Conservation (phyloP, 2,797 vertebrate genomes). For the Neosilurus mollespiculum region DNA sequence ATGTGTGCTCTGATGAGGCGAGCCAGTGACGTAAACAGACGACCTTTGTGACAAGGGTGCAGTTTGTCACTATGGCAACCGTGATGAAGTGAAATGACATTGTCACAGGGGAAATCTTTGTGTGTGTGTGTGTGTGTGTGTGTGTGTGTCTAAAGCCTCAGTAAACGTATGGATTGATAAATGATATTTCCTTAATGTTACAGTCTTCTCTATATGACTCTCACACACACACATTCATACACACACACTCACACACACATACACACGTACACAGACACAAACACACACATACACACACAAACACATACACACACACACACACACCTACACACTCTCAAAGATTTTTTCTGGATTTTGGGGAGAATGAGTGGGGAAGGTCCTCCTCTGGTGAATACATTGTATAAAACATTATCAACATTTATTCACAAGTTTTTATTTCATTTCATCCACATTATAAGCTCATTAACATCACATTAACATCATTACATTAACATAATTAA, state of each 20-base stretch:
- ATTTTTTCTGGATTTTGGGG: too few species aligned
- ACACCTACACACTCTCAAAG: too few species aligned
- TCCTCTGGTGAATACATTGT: too few species aligned
- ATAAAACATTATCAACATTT: too few species aligned
- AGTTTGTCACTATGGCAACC: constrained; percentile 13
- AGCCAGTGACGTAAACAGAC: constrained; percentile 1
- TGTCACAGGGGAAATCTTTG: neutral
- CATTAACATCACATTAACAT: too few species aligned
- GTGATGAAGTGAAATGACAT: constrained; percentile 5
- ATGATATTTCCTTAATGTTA: neutral
- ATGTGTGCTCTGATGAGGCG: constrained; percentile 1
- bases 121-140: neutral
- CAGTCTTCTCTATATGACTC: neutral
- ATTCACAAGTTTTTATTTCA: too few species aligned
- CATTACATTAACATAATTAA: too few species aligned
- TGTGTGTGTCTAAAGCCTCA: neutral
- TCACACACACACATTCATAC: constrained; percentile 37
- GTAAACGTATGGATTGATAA: constrained; percentile 20
- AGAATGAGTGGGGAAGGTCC: too few species aligned
- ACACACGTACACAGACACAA: too few species aligned
- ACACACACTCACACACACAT: neutral
- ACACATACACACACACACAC: constrained; percentile 9
- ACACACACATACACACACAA: neutral
- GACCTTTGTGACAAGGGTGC: constrained; percentile 5
- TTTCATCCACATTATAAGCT: too few species aligned